Evolutionary conservation across 2,113 vertebrate species (phyloP).

Genomic region (Abramis brama): DNA sequence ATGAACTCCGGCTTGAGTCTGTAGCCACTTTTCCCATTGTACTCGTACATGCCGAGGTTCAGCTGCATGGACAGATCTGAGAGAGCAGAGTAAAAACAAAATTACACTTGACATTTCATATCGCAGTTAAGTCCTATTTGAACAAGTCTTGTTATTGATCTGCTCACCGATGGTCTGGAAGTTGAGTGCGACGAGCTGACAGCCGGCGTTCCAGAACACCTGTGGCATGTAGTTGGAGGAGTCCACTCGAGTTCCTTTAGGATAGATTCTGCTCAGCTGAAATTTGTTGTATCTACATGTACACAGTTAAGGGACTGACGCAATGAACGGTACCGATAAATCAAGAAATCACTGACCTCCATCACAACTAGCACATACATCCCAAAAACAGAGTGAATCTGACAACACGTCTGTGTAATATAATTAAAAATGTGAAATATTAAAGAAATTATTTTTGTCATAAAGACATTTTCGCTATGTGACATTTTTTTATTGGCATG

Average conservation of each 20-base stretch:
- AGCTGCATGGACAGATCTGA: conserved; percentile 91
- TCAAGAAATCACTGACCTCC: not conserved
- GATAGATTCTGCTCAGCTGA: conserved; percentile 89
- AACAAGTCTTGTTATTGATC: conserved; percentile 16
- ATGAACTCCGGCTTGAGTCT: conserved; percentile 90
- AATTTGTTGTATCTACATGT: conserved; percentile 86
- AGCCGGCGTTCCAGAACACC: conserved; percentile 90
- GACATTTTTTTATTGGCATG: no score
- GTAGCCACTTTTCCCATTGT: conserved; percentile 89
- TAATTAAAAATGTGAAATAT: not conserved
- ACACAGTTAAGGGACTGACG: conserved; percentile 72
- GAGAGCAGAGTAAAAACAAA: not conserved
- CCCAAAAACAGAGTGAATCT: not conserved
- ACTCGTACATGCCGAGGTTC: conserved; percentile 90
- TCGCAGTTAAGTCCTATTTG: not conserved
- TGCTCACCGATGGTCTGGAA: conserved; percentile 86
- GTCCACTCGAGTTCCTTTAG: conserved; percentile 89
- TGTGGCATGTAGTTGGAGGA: conserved; percentile 94
- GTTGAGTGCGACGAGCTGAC: conserved; percentile 90
- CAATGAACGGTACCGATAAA: not conserved
- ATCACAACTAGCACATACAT: not conserved
- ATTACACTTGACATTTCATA: not conserved
- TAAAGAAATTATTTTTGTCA: not conserved
- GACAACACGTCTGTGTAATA: no score
- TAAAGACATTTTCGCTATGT: no score